A percentile compares a stretch with the other conserved stretches of the same genome.
Evolutionary conservation across 30 jellyfish, hydroid and myxozoan species (phyloP).

Genomic region (Nemopilema nomurai): DNA sequence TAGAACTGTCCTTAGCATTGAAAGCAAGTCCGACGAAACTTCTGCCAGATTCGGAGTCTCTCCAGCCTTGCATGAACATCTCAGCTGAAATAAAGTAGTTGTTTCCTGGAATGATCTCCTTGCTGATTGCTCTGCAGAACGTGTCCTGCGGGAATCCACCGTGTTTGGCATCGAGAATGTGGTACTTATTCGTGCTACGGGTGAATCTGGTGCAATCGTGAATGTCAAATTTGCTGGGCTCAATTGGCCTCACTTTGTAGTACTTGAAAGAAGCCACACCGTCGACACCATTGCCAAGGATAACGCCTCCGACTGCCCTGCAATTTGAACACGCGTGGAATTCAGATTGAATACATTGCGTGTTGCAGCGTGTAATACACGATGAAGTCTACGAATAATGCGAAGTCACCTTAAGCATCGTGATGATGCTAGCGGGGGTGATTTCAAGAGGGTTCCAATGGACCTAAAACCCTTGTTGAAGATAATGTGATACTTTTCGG

Average conservation of each 20-base stretch:
- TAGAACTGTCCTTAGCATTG: conserved; percentile 73
- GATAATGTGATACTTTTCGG: no score
- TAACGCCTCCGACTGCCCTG: conserved; percentile 75
- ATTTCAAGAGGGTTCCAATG: no score
- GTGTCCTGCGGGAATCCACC: conserved; percentile 80
- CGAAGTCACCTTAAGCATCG: not conserved
- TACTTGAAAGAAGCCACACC: conserved; percentile 67
- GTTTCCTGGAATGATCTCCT: conserved; percentile 54
- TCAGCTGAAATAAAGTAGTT: conserved; percentile 55
- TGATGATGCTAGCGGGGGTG: no score
- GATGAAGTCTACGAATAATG: not conserved
- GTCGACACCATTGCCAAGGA: conserved; percentile 65
- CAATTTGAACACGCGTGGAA: no score
- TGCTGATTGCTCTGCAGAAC: conserved; percentile 76
- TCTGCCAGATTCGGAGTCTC: conserved; percentile 36
- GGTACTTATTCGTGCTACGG: conserved; percentile 30
- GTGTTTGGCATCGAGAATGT: conserved; percentile 77
- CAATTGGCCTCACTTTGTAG: conserved; percentile 44
- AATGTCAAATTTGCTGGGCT: conserved; percentile 57
- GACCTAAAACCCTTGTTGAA: no score
- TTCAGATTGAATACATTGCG: not conserved
- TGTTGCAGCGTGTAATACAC: not conserved
- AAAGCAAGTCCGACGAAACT: conserved; percentile 66
- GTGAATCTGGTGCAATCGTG: conserved; percentile 69
- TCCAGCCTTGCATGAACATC: conserved; percentile 66